A percentile compares a stretch with the other conserved stretches of the same genome.
These are phyloP conservation scores for Pristionchus arcanus DNA, from an alignment of 2,888 invertebrate genomes.

Conservation along the genomic window DNA sequence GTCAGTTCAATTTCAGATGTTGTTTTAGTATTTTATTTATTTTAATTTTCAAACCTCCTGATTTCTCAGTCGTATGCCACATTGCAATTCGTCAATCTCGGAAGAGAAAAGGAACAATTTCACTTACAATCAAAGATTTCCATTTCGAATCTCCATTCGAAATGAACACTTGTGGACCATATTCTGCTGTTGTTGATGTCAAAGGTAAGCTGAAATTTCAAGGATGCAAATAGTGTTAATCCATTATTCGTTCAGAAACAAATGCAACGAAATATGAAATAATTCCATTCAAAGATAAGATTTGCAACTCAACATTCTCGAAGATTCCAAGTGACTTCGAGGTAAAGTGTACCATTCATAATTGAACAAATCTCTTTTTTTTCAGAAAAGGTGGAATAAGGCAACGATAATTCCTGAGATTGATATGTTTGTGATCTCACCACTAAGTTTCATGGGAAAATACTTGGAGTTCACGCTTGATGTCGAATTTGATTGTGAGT, in stretches of 20 bases:
- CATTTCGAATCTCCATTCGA: not conserved
- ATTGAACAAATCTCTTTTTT: not conserved
- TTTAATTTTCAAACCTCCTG: not conserved
- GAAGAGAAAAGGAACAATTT: slow-evolving; percentile 13
- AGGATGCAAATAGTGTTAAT: not conserved
- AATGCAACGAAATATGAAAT: slow-evolving; percentile 51
- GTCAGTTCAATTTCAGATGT: too few species aligned
- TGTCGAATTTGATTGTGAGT: slow-evolving; percentile 61
- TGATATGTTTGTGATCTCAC: slow-evolving; percentile 57
- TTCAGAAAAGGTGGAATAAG: not conserved
- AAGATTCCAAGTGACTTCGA: not conserved
- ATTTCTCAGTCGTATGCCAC: slow-evolving; percentile 46
- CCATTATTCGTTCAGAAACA: not conserved
- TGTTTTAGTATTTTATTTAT: too few species aligned
- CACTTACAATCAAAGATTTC: not conserved
- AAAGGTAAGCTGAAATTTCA: slow-evolving; percentile 1
- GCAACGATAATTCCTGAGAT: slow-evolving; percentile 51
- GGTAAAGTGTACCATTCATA: not conserved
- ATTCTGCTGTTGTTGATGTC: slow-evolving; percentile 57
- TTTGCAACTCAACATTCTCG: slow-evolving; percentile 62
- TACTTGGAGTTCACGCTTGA: slow-evolving; percentile 62
- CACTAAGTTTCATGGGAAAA: slow-evolving; percentile 54
- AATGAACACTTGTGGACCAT: not conserved
- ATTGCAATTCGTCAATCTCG: slow-evolving; percentile 17
- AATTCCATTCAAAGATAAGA: slow-evolving; percentile 58